phyloP scores from a whole-genome alignment of 2,797 vertebrate species.

The Vespertilio murinus region DNA sequence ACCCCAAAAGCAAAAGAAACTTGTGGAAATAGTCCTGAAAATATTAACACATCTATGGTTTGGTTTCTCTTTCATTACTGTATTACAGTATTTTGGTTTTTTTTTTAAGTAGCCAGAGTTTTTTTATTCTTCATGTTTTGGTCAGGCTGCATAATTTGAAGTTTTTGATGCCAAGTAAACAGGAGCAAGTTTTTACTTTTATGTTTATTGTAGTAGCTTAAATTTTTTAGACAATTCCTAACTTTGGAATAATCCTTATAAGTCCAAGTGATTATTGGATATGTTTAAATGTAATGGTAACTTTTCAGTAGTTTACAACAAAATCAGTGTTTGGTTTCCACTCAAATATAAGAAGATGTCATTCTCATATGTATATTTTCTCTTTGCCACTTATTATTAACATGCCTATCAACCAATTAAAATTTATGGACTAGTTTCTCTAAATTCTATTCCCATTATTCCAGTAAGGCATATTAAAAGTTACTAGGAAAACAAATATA shows the following conservation, averaged over 20 bases:
- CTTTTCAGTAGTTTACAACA: neutral
- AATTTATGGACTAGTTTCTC: neutral
- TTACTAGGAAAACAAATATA: neutral
- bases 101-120: slow-evolving; percentile 60
- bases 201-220: neutral
- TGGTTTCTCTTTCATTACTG: neutral
- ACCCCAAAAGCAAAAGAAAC: slow-evolving; percentile 49
- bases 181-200: neutral
- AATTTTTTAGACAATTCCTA: slow-evolving; percentile 5
- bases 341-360: neutral
- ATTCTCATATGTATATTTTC: neutral
- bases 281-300: neutral
- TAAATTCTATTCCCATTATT: neutral
- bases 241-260: slow-evolving; percentile 10
- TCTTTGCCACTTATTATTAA: slow-evolving; percentile 9
- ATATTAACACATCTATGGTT: slow-evolving; percentile 28
- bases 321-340: slow-evolving; percentile 14
- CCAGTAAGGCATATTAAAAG: neutral
- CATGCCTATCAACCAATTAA: slow-evolving; percentile 5
- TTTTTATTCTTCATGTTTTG: slow-evolving; percentile 26
- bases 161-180: slow-evolving; percentile 16
- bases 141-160: slow-evolving; percentile 22
- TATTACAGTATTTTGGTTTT: slow-evolving; percentile 27
- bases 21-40: slow-evolving; percentile 73
- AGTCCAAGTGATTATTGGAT: neutral